These are phyloP conservation scores for Neomorphus geoffroyi DNA, from an alignment of 2,797 vertebrate genomes.

Conservation along the genomic window DNA sequence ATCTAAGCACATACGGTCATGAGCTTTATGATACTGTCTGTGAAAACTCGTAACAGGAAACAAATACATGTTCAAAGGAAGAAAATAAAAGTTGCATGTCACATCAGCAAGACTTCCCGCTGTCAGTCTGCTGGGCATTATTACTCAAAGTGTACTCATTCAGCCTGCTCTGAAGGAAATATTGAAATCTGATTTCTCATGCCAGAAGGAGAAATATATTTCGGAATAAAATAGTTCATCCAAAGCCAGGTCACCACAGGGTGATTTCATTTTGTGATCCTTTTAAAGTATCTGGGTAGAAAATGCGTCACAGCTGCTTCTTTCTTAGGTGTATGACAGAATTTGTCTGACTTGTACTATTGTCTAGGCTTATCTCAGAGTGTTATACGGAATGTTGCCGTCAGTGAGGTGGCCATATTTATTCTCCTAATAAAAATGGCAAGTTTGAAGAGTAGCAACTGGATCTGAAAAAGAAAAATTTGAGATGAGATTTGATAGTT, in stretches of 20 bases:
- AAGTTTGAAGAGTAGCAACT: neutral
- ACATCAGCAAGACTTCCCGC: neutral
- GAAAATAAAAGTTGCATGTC: neutral
- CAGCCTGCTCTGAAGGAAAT: slow-evolving; percentile 1
- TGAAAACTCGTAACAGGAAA: neutral
- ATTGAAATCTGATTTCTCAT: neutral
- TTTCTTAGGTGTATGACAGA: neutral
- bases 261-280: neutral
- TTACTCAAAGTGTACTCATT: neutral
- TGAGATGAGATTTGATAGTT: neutral
- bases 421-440: neutral
- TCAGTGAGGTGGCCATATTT: neutral
- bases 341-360: neutral
- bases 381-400: neutral
- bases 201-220: neutral
- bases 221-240: neutral
- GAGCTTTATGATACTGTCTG: neutral
- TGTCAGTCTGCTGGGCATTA: neutral
- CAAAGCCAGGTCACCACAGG: neutral
- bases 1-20: neutral
- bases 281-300: neutral
- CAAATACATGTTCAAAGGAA: neutral
- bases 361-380: neutral
- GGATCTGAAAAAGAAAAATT: neutral
- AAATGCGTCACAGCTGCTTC: neutral